Evolutionary conservation across 2,888 invertebrate genomes (phyloP).

Genomic region (Phania funesta): DNA sequence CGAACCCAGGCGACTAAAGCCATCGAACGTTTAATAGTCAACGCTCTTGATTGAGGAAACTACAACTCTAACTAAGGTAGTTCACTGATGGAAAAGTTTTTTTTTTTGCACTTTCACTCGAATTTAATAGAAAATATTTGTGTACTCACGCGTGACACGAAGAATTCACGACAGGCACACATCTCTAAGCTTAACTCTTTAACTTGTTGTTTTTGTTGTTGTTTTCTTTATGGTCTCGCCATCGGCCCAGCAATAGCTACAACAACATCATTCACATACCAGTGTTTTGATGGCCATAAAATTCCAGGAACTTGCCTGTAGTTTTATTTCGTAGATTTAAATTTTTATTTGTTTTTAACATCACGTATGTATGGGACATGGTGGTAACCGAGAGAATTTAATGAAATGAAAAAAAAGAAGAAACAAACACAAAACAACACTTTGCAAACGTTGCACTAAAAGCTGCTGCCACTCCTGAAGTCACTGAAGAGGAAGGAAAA

Average conservation of each 20-base stretch:
- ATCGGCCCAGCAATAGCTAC: slow-evolving; percentile 13
- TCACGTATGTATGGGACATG: slow-evolving; percentile 61
- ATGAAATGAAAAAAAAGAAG: slow-evolving; percentile 38
- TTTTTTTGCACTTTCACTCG: too few relatives aligned
- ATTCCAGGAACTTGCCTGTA: slow-evolving; percentile 73
- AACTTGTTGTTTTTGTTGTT: neutral
- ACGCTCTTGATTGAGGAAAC: too few relatives aligned
- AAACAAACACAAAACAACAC: slow-evolving; percentile 44
- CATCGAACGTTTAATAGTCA: too few relatives aligned
- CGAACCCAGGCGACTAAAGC: too few relatives aligned
- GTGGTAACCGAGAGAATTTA: slow-evolving; percentile 69
- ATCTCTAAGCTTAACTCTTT: neutral
- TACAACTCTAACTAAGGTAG: too few relatives aligned
- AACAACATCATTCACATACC: slow-evolving; percentile 55
- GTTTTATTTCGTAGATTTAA: slow-evolving; percentile 44
- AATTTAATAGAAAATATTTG: too few relatives aligned
- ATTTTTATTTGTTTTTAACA: neutral
- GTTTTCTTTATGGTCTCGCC: neutral
- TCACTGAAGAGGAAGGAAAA: neutral
- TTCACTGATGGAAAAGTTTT: too few relatives aligned
- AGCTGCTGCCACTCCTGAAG: neutral
- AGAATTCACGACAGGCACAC: neutral
- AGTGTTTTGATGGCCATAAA: slow-evolving; percentile 71
- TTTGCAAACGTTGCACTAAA: neutral
- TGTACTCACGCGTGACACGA: neutral